Base-by-base conservation (phyloP, 2,888 invertebrate genomes). In the Lithophane socia region DNA sequence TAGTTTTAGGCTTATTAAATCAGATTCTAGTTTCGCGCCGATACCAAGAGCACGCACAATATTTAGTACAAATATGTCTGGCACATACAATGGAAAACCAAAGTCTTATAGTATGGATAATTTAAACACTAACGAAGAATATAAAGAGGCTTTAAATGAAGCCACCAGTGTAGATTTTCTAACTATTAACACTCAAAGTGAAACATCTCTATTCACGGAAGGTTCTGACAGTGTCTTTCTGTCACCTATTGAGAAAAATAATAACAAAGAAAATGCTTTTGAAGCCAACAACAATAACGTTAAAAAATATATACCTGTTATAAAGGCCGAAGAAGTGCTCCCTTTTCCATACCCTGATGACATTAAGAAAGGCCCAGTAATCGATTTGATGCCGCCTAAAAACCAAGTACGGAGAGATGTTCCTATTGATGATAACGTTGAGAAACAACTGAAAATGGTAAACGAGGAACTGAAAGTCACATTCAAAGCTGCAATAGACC, bases 61-160 rank as follows among this genome's bases (percentile, higher is more conserved):
- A 76, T 94, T 94, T 73, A 92, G 91, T 72, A 92, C 90, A 89
- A 93, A 91, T 86, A 87, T 93, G 29, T 93, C 93, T 67, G 93
- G 92, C 47, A 90, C 94, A 71, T 95, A 92, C 77, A 94, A 95
- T 67, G 96, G 96, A n/a, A 96, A 95, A 92, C 94, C 94, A 52
- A 97, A 97, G 84, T 92, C 96, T 10, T 94, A 92, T 67, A 97
- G 97, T 89, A 90, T 93, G 90, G 97, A 97, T 79, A 94, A 96
- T 89, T 87, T 97, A 13, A 92, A 92, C 84, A 87, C 82, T 58
- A 91, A 91, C 54, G 88, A 89, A 16, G 92, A 92, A 82, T 95
- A 93, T 77, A 91, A 92, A 89, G 92, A 95, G 70, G 92, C 90
- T 65, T 86, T 96, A 63, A 93, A 93, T 85, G 96, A 96, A 87